Percentiles rank a stretch among this genome's conserved stretches.
Evolutionary conservation across 2,113 vertebrate genomes (phyloP).

Genomic region (Rhinopomastus cyanomelas): DNA sequence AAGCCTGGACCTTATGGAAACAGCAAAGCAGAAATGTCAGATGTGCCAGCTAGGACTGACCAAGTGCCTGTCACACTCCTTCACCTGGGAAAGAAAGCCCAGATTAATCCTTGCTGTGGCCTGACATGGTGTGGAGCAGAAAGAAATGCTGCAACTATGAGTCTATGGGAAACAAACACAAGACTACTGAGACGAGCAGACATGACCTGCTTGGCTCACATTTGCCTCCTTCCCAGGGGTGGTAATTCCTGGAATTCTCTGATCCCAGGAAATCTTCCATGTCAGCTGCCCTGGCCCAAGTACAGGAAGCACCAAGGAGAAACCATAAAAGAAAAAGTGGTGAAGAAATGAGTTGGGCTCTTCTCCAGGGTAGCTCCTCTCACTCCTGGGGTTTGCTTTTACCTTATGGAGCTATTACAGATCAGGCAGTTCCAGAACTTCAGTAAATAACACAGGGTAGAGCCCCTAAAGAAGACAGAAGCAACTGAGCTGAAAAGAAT

Average conservation of each 20-base stretch:
- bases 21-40: background rate
- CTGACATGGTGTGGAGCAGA: background rate
- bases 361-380: background rate
- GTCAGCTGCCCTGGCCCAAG: background rate
- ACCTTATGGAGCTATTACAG: background rate
- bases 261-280: background rate
- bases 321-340: background rate
- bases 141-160: background rate
- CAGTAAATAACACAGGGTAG: background rate
- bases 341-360: background rate
- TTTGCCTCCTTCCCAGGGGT: background rate
- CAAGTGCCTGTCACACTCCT: background rate
- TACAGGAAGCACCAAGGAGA: background rate
- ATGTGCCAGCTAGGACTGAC: background rate
- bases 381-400: background rate
- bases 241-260: background rate
- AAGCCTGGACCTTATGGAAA: background rate
- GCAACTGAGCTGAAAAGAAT: background rate
- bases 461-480: background rate
- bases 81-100: background rate
- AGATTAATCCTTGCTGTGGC: background rate
- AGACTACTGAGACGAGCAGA: background rate
- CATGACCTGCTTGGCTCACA: background rate
- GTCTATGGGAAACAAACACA: background rate
- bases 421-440: background rate